Evolutionary conservation across 2,888 invertebrate genomes (phyloP).

Genomic region (Chloroclystis v-ata): DNA sequence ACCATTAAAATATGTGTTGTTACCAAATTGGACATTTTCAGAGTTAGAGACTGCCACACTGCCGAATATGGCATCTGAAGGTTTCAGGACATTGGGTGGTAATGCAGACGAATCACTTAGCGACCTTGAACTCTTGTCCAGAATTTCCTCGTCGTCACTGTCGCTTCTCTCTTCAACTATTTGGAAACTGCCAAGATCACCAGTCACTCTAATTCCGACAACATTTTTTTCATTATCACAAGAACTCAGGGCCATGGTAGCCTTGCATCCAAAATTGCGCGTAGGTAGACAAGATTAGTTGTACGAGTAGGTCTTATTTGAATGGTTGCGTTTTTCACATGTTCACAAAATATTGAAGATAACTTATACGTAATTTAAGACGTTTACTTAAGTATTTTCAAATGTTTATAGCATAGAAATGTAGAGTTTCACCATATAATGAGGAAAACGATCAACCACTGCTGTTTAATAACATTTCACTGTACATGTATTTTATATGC

Average conservation of each 20-base stretch:
- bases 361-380: too few species aligned
- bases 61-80: conserved; percentile 59
- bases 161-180: conserved; percentile 51
- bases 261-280: not conserved
- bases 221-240: conserved; percentile 33
- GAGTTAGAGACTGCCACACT: conserved; percentile 83
- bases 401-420: too few species aligned
- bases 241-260: conserved; percentile 24
- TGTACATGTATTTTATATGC: too few species aligned
- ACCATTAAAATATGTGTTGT: conserved; percentile 86
- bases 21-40: conserved; percentile 85
- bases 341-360: too few species aligned
- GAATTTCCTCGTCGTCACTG: conserved; percentile 38
- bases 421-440: too few species aligned
- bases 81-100: conserved; percentile 42
- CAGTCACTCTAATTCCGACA: conserved; percentile 49
- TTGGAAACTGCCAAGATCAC: conserved; percentile 56
- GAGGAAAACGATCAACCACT: too few species aligned
- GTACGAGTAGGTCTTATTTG: too few species aligned
- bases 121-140: conserved; percentile 24
- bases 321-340: too few species aligned
- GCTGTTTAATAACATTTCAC: too few species aligned
- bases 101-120: conserved; percentile 36
- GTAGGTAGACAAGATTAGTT: not conserved
- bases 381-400: too few species aligned